These are phyloP conservation scores for Chrysopa pallens DNA, from an alignment of 1,140 invertebrate species.

Conservation along the genomic window DNA sequence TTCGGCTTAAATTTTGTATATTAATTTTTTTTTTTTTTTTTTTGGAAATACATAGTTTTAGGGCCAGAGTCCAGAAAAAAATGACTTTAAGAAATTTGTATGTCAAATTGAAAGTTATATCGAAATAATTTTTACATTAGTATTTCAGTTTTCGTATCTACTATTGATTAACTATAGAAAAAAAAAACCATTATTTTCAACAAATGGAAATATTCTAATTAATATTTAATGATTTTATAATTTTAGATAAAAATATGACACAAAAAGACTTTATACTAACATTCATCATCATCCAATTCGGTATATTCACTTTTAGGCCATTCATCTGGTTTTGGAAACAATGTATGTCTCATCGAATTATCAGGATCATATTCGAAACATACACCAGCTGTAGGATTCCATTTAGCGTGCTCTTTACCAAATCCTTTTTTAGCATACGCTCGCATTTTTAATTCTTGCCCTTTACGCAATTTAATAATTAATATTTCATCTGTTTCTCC, in stretches of 20 bases:
- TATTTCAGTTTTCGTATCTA: no score
- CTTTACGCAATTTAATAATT: conserved; percentile 94
- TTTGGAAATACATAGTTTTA: no score
- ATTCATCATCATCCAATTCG: conserved; percentile 81
- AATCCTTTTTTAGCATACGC: conserved; percentile 95
- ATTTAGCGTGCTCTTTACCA: conserved; percentile 99
- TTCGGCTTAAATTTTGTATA: no score
- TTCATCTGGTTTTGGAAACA: conserved; percentile 95
- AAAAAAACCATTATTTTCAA: no score
- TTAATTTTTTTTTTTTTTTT: no score
- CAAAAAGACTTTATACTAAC: conserved; percentile 30
- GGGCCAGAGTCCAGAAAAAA: no score
- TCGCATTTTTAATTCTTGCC: conserved; percentile 88
- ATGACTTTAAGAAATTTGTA: no score
- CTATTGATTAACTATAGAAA: no score
- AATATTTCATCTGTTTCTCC: conserved; percentile 91
- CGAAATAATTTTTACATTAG: no score
- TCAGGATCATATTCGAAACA: conserved; percentile 99
- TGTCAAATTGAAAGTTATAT: no score
- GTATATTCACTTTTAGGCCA: conserved; percentile 98
- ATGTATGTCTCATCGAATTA: conserved; percentile 89
- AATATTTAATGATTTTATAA: no score
- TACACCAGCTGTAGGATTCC: conserved; percentile 97
- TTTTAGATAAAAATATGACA: conserved; percentile 1
- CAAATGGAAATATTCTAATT: no score